These are phyloP conservation scores for Girardinus metallicus DNA, from an alignment of 2,797 vertebrate genomes.

Conservation along the genomic window DNA sequence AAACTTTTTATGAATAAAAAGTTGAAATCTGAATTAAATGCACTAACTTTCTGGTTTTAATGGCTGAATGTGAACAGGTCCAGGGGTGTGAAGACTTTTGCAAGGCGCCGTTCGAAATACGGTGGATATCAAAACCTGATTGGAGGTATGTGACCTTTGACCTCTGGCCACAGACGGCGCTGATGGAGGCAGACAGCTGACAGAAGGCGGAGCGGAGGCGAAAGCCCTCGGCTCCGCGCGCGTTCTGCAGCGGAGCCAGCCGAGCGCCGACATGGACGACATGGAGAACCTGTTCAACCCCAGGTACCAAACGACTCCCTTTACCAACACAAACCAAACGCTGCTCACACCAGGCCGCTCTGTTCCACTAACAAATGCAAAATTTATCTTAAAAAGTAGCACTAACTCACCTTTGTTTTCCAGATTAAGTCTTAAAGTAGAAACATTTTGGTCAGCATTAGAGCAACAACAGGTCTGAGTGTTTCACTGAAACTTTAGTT, in stretches of 20 bases:
- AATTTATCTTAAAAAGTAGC: background rate
- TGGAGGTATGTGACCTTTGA: slow-evolving; percentile 51
- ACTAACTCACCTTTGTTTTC: background rate
- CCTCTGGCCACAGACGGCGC: slow-evolving; percentile 12
- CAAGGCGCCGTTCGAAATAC: background rate
- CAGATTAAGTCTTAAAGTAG: background rate
- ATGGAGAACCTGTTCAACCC: slow-evolving; percentile 49
- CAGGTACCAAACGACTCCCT: slow-evolving; percentile 35
- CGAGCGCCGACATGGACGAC: slow-evolving; percentile 9
- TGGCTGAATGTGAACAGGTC: background rate
- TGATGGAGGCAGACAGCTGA: background rate
- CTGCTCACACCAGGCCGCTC: too few species aligned
- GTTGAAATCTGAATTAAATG: background rate
- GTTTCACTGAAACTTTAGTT: background rate
- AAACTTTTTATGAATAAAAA: background rate
- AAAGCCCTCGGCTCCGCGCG: background rate
- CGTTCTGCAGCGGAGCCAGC: slow-evolving; percentile 4
- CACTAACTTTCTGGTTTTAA: background rate
- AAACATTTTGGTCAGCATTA: background rate
- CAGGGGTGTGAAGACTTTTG: background rate
- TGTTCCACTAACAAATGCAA: too few species aligned
- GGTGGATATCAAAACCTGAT: background rate
- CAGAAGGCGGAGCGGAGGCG: slow-evolving; percentile 1
- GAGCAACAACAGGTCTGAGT: background rate
- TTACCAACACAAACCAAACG: background rate